Conservation (phyloP, 2,888 invertebrate genomes). For the Drosophila nr. fundita region DNA sequence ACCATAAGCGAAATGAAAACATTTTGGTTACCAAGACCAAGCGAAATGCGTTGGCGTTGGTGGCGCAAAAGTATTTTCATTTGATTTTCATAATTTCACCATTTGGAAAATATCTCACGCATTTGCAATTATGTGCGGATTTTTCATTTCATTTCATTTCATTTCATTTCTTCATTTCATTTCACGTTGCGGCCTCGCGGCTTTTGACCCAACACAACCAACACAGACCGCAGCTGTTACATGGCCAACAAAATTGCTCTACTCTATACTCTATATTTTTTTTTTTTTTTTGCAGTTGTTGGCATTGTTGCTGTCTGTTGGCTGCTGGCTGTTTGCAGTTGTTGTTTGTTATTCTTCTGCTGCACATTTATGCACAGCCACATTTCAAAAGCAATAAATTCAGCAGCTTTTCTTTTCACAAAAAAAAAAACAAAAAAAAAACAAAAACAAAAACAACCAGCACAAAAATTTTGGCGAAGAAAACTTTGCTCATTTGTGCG, state of each 20-base stretch:
- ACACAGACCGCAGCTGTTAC: constrained; percentile 50
- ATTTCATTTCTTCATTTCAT: constrained; percentile 53
- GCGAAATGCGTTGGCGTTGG: constrained; percentile 12
- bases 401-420: constrained; percentile 50
- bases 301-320: constrained; percentile 40
- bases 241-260: constrained; percentile 27
- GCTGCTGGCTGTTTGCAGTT: constrained; percentile 40
- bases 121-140: constrained; percentile 77
- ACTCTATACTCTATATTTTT: background rate
- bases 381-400: constrained; percentile 81
- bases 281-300: constrained; percentile 27
- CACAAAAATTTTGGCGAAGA: constrained; percentile 30
- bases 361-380: constrained; percentile 75
- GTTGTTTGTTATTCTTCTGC: constrained; percentile 34
- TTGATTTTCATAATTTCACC: constrained; percentile 76
- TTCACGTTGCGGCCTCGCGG: constrained; percentile 51
- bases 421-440: constrained; percentile 45
- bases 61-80: constrained; percentile 46
- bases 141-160: constrained; percentile 56
- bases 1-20: constrained; percentile 10
- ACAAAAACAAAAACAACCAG: constrained; percentile 3
- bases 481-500: constrained; percentile 77
- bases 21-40: constrained; percentile 1
- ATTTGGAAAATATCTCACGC: constrained; percentile 81
- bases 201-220: constrained; percentile 28